Percentiles rank a stretch among this genome's conserved stretches.
Evolutionary conservation across 2,113 vertebrate species (phyloP).

Genomic region (Synchiropus splendidus): DNA sequence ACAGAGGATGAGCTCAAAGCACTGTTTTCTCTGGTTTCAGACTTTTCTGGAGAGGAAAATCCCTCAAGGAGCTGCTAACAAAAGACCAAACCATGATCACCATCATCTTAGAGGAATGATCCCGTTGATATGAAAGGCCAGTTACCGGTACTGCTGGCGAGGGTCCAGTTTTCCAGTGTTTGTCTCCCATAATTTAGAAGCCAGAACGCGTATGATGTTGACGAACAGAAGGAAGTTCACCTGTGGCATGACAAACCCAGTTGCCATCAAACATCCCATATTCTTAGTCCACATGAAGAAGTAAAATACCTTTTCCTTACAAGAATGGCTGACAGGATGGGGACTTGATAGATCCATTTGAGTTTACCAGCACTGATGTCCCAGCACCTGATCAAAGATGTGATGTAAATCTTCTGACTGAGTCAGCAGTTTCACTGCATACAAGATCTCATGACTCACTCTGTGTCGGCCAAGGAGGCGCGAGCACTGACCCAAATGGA

Average conservation of each 20-base stretch:
- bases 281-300: background rate
- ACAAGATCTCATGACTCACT: slow-evolving; percentile 66
- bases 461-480: slow-evolving; percentile 72
- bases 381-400: slow-evolving; percentile 64
- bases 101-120: too few relatives aligned
- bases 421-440: background rate
- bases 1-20: too few relatives aligned
- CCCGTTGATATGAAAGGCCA: too few relatives aligned
- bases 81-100: too few relatives aligned
- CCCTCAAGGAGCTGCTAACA: too few relatives aligned
- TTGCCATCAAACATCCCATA: slow-evolving; percentile 1
- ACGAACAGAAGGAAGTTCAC: slow-evolving; percentile 77
- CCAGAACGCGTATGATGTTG: slow-evolving; percentile 74
- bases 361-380: slow-evolving; percentile 75
- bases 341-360: slow-evolving; percentile 80
- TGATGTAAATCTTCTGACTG: background rate
- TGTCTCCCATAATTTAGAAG: slow-evolving; percentile 76
- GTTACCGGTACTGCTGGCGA: slow-evolving; percentile 73
- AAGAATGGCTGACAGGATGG: slow-evolving; percentile 72
- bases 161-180: slow-evolving; percentile 74
- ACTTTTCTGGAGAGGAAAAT: too few relatives aligned
- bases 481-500: slow-evolving; percentile 74
- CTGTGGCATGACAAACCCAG: slow-evolving; percentile 37
- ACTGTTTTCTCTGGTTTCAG: too few relatives aligned
- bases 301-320: slow-evolving; percentile 41